These are phyloP conservation scores for Pterobdella sp. DNA, from an alignment of 2,888 invertebrate genomes.

Conservation along the genomic window DNA sequence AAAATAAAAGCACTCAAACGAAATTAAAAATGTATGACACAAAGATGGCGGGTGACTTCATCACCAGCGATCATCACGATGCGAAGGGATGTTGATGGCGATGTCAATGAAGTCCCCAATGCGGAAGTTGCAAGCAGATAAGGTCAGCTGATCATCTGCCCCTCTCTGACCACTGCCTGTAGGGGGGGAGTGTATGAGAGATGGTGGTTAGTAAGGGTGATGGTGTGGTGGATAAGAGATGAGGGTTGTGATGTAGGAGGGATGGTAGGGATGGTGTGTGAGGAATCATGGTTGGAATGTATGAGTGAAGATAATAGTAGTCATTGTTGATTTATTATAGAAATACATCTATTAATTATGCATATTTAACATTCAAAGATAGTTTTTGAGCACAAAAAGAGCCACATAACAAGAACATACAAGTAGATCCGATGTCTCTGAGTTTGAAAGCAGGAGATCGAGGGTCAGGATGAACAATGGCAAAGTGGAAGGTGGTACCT, in stretches of 20 bases:
- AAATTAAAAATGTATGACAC: no score
- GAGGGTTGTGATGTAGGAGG: no score
- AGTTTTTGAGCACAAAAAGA: slow-evolving; percentile 3
- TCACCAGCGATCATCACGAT: slow-evolving; percentile 22
- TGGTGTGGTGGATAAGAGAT: no score
- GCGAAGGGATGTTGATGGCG: slow-evolving; percentile 60
- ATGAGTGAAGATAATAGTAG: neutral
- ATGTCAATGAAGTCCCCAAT: slow-evolving; percentile 97
- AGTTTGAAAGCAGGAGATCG: slow-evolving; percentile 57
- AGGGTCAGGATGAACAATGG: slow-evolving; percentile 59
- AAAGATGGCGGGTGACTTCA: neutral
- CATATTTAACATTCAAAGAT: neutral
- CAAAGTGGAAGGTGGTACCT: slow-evolving; percentile 94
- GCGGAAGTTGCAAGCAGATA: slow-evolving; percentile 67
- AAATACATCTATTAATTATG: no score
- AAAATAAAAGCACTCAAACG: no score
- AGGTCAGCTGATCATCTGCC: slow-evolving; percentile 84
- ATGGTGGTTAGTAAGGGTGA: neutral
- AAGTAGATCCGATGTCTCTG: slow-evolving; percentile 88
- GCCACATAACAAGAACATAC: slow-evolving; percentile 45
- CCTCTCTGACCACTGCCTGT: slow-evolving; percentile 66
- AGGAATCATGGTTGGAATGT: neutral
- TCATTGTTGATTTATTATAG: no score
- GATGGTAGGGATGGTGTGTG: neutral
- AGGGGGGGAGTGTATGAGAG: neutral